A percentile compares a stretch with the other conserved stretches of the same genome.
Evolutionary conservation across 2,888 invertebrate species (phyloP).

Genomic region (Piscicola geometra): DNA sequence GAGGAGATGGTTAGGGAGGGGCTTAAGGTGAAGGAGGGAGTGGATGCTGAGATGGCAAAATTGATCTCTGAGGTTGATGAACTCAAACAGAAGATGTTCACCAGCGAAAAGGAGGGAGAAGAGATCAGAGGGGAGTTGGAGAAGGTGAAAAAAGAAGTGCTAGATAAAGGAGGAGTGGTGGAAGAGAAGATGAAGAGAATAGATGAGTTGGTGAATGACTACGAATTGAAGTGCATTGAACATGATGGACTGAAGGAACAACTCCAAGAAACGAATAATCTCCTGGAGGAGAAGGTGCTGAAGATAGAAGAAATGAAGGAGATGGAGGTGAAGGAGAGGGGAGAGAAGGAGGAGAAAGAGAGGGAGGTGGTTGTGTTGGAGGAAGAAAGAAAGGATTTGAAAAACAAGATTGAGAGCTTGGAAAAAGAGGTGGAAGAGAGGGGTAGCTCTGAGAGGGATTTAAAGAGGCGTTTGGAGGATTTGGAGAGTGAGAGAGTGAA

Average conservation of each 20-base stretch:
- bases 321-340: neutral
- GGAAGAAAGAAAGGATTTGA: neutral
- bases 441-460: neutral
- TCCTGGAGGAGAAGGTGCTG: constrained; percentile 1
- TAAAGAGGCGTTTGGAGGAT: neutral
- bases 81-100: constrained; percentile 38
- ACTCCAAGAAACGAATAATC: constrained; percentile 10
- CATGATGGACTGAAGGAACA: constrained; percentile 25
- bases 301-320: neutral
- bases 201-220: constrained; percentile 27
- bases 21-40: neutral
- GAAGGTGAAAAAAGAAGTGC: constrained; percentile 26
- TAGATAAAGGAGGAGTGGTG: constrained; percentile 32
- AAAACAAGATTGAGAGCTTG: neutral
- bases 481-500: constrained; percentile 15
- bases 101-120: constrained; percentile 34
- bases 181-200: constrained; percentile 32
- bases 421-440: constrained; percentile 6
- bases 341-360: neutral
- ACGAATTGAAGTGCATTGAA: constrained; percentile 27
- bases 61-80: constrained; percentile 27
- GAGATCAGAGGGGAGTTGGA: constrained; percentile 26
- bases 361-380: neutral
- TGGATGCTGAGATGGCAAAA: constrained; percentile 7
- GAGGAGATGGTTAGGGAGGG: constrained; percentile 5